A percentile compares a stretch with the other conserved stretches of the same genome.
Conservation (phyloP, 2,797 vertebrate genomes). For the Mallotus villosus region DNA sequence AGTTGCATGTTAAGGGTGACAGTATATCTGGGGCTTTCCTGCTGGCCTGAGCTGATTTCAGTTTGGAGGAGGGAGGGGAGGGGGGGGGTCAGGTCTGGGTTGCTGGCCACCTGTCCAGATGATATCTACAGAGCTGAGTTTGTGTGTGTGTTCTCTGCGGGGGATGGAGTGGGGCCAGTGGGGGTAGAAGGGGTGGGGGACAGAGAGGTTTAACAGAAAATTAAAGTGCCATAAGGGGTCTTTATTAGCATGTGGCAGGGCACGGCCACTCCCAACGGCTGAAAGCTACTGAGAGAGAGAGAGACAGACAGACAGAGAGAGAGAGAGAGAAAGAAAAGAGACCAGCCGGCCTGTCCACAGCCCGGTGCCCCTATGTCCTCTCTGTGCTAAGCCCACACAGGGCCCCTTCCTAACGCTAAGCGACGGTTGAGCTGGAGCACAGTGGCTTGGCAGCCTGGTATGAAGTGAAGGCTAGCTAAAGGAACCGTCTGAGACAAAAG, state of each 20-base stretch:
- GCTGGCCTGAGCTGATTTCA: slow-evolving; percentile 73
- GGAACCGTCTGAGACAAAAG: neutral
- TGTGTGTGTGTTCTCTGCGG: slow-evolving; percentile 34
- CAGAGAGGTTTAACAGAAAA: slow-evolving; percentile 58
- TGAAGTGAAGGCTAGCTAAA: neutral
- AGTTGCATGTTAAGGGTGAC: slow-evolving; percentile 30
- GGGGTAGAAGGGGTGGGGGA: slow-evolving; percentile 21
- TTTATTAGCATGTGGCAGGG: slow-evolving; percentile 53
- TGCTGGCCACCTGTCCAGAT: slow-evolving; percentile 81
- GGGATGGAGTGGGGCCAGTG: slow-evolving; percentile 22
- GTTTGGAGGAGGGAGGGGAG: slow-evolving; percentile 57
- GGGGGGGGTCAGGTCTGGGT: slow-evolving; percentile 72
- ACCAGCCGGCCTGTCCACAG: slow-evolving; percentile 34
- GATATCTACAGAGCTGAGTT: slow-evolving; percentile 65
- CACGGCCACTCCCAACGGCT: slow-evolving; percentile 55
- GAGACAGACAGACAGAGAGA: neutral
- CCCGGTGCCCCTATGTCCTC: slow-evolving; percentile 7
- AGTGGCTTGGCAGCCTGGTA: neutral
- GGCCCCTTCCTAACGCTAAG: neutral
- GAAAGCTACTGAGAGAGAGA: slow-evolving; percentile 38
- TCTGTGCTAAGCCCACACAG: slow-evolving; percentile 17
- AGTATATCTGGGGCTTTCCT: slow-evolving; percentile 76
- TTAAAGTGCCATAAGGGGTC: slow-evolving; percentile 67
- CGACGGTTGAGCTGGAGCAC: neutral
- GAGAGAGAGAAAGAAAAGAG: neutral